Base-by-base conservation (phyloP, 2,113 vertebrate species). In the Xiphophorus maculatus region DNA sequence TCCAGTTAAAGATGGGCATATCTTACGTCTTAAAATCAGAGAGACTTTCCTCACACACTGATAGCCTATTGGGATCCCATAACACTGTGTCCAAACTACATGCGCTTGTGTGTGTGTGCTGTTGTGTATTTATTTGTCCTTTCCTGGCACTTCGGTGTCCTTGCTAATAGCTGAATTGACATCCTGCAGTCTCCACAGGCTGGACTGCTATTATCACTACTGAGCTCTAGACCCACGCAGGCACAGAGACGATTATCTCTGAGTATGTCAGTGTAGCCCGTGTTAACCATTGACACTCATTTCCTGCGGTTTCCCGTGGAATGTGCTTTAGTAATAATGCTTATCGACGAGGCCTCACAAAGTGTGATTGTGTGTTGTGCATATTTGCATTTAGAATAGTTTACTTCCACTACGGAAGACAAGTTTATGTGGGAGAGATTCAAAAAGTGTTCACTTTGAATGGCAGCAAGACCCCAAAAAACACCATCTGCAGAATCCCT, bases 111-210 rank as follows among this genome's bases (percentile, higher is more conserved):
- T 77, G 80, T 27, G 27, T 80, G 73, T 73, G 28, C 87, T 70
- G 79, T 35, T 85, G 69, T 82, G 74, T 81, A 27, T 79, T 70
- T 85, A 80, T 86, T 74, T 85, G 65, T 88, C 72, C 87, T 44
- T 80, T 67, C 77, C 81, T 85, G 68, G 87, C 76, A 80, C 86
- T 89, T 91, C 74, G 19, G 70, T 87, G 90, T 91, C 89, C 88
- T 91, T 84, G 87, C 88, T 93, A 91, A 90, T 90, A 89, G 83
- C 89, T 87, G 80, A 86, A 76, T 82, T 82, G 88, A 86, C 88
- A 89, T 87, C 91, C 87, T 63, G 88, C 89, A 82, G 91, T 67
- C 84, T 86, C 87, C 62, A 75, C 88, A 87, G 87, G 88, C 90
- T 91, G 89, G 73, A 81, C 88, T 90, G 89, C 87, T 87, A 93